Conservation (phyloP, 1,140 invertebrate species). For the Teleopsis dalmanni region DNA sequence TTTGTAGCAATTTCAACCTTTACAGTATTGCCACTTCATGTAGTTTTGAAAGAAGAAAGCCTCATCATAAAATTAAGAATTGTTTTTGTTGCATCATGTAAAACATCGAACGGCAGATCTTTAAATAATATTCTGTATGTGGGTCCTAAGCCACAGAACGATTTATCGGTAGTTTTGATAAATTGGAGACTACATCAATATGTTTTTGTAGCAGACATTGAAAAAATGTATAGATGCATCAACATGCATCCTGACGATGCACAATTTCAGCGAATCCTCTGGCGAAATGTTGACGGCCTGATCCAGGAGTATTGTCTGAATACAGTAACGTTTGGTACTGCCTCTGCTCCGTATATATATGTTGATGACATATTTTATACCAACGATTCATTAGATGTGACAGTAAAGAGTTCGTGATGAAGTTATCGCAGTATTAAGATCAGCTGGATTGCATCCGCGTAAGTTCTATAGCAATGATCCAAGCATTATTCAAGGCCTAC, state of each 20-base stretch:
- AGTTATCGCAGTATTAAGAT: no score
- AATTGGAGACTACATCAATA: neutral
- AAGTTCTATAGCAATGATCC: no score
- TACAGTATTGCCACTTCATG: neutral
- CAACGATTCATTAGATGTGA: no score
- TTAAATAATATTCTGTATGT: neutral
- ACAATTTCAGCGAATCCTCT: neutral
- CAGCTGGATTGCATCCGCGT: no score
- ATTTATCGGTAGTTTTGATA: neutral
- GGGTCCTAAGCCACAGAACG: neutral
- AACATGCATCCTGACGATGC: neutral
- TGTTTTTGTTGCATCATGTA: neutral
- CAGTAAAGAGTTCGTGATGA: no score
- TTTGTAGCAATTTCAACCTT: no score
- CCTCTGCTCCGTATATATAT: no score
- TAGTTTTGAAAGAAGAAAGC: neutral
- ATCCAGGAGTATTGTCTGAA: no score
- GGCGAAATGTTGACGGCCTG: no score
- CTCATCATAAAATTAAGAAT: neutral
- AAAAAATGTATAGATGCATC: neutral
- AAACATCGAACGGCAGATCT: neutral
- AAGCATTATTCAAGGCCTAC: no score
- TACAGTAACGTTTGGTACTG: no score
- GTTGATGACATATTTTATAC: no score
- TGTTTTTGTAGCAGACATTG: neutral